Base-by-base conservation (phyloP, 2,888 invertebrate genomes). In the Cheilosia soror region DNA sequence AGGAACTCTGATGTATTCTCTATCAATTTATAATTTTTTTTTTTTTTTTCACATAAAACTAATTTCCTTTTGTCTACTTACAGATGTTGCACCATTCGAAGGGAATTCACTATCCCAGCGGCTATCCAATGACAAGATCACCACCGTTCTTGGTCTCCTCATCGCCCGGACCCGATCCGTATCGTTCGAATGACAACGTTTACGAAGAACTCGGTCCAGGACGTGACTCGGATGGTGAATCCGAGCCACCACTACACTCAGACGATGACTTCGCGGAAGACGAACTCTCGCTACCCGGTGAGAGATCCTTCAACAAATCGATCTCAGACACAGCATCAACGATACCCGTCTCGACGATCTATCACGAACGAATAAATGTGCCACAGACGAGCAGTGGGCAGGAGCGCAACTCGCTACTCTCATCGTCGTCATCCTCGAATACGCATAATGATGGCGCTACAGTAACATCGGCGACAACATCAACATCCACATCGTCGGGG, bases 191-290 rank as follows among this genome's bases (percentile, higher is more conserved):
- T 89, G 96, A 97, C 89, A 96, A 96, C 66, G 95, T 97, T 29
- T 97, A 97, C 92, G 97, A 97, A 92, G 97, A 97, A 90, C 93
- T 97, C 53, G 95, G 93, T 0, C 94, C 94, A 0, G 94, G 94
- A 83, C 93, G 94, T 80, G 93, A 93, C 68, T 93, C 95, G 87
- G 95, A 95, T 89, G 94, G 94, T 68, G 94, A 95, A 88, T 94
- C 93, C 78, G 94, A 94, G 87, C 93, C 93, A 2, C 95, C 95
- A 11, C 93, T 95, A 44, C 95, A 95, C 89, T 96, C 96, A 90
- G 97, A 96, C 90, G 97, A 97, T 89, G 96, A 97, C 89, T 96
- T 97, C 90, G 96, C 96, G 62, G 97, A 96, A 92, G 97, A 97
- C 90, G 97, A 97, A 90, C 93, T 97, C 13, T 96, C 94, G 86